Evolutionary conservation across 2,888 invertebrate genomes (phyloP), one percentile per base, ranked within the genome.

Genomic region (Erynnis tages): DNA sequence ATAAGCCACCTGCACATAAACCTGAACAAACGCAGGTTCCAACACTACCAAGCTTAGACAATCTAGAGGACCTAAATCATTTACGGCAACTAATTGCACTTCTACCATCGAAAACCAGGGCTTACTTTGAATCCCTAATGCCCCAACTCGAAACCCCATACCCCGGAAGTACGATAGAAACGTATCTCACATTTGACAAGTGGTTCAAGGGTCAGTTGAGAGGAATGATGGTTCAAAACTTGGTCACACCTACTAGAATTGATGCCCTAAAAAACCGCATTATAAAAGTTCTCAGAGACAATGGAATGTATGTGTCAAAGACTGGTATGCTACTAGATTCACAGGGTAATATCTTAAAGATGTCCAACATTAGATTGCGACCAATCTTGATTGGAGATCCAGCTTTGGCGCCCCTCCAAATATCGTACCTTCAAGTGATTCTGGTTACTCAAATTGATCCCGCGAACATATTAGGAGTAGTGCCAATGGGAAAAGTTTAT

Each of bases 331-430:
- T 54, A 77, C 10, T 58, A 7, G 71, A 78, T 58, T 55, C 61
- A 1, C 52, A 65, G 1, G 80, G 80, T 4, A 55, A 60, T 14
- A 37, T 56, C 4, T 56, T 76, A 6, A 62, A 72, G 34, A 55
- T 69, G 0, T 40, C 59, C 0, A 71, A 79, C 50, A 54, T 86
- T 7, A 63, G 66, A 47, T 52, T 86, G 1, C 66, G 71, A 5
- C 78, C 79, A 1, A 64, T 82, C 30, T 54, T 81, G 0, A 66
- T 85, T 14, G 79, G 81, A 0, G 66, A 72, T 30, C 32, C 23
- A n/a, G 60, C 13, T 13, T 5, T 23, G 4, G n/a, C 38, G 8
- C n/a, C n/a, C n/a, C n/a, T n/a, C n/a, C n/a, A 25, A 45, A 8
- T 43, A 14, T 21, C 27, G 2, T 43, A 37, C n/a, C 1, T 19